Conservation (phyloP, 2,113 vertebrate genomes). For the Accipiter virgatus region DNA sequence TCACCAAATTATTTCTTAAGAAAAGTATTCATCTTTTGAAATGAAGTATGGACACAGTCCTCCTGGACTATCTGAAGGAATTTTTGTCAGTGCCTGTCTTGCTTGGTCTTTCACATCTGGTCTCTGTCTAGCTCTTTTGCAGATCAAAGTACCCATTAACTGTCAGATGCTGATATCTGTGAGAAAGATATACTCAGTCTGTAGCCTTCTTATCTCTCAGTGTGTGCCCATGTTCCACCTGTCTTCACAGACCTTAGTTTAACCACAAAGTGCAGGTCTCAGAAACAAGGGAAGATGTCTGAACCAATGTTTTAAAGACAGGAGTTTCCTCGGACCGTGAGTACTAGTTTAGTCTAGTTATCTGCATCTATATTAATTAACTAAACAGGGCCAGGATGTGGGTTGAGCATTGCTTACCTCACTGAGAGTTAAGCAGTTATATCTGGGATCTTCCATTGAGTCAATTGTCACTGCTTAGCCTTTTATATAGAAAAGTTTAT, state of each 20-base stretch:
- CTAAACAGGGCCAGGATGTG: not conserved
- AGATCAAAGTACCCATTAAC: not conserved
- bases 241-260: not conserved
- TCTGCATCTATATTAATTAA: not conserved
- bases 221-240: not conserved
- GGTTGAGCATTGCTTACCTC: not conserved
- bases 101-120: not conserved
- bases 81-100: not conserved
- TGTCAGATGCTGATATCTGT: not conserved
- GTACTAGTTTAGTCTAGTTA: not conserved
- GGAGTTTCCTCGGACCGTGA: not conserved
- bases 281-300: not conserved
- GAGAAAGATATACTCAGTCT: not conserved
- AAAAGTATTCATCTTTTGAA: not conserved
- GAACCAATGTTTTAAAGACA: not conserved
- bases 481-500: not conserved
- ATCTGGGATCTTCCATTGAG: not conserved
- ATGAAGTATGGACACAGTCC: not conserved
- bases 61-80: not conserved
- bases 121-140: not conserved
- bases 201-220: not conserved
- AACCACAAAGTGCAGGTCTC: not conserved
- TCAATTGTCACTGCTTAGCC: not conserved
- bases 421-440: not conserved
- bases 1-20: not conserved